Percentiles rank a stretch among this genome's conserved stretches.
These are phyloP conservation scores for Tipula vernalis DNA, from an alignment of 2,888 invertebrate genomes.

Conservation along the genomic window DNA sequence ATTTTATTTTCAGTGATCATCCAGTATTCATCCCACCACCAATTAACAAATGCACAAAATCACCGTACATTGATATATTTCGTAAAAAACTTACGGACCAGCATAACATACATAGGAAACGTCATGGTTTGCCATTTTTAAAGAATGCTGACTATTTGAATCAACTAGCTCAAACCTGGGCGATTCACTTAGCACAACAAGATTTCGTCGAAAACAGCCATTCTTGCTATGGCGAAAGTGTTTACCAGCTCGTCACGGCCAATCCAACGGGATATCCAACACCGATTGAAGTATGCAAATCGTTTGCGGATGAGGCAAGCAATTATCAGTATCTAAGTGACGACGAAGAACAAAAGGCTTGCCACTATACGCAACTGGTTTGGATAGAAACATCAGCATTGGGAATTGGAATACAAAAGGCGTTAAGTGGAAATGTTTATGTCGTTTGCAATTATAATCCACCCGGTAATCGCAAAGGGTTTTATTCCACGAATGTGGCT, in stretches of 20 bases:
- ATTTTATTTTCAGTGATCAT: background rate
- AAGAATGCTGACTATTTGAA: background rate
- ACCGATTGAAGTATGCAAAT: background rate
- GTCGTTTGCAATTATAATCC: background rate
- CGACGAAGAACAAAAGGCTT: background rate
- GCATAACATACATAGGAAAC: background rate
- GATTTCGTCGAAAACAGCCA: background rate
- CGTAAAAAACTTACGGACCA: background rate
- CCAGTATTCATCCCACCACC: background rate
- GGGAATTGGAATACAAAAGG: background rate
- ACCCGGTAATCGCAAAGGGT: background rate
- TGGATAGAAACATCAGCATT: background rate
- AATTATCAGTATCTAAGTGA: background rate
- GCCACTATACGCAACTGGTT: background rate
- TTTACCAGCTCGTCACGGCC: background rate
- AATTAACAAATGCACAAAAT: background rate
- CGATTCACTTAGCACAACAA: background rate
- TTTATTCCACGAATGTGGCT: background rate
- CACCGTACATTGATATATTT: background rate
- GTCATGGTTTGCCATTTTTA: background rate
- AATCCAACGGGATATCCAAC: background rate
- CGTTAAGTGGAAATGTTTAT: background rate
- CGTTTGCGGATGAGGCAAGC: background rate
- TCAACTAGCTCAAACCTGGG: background rate
- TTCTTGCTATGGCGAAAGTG: background rate